phyloP scores from a whole-genome alignment of 2,113 vertebrate species.

The Amazona vittata region DNA sequence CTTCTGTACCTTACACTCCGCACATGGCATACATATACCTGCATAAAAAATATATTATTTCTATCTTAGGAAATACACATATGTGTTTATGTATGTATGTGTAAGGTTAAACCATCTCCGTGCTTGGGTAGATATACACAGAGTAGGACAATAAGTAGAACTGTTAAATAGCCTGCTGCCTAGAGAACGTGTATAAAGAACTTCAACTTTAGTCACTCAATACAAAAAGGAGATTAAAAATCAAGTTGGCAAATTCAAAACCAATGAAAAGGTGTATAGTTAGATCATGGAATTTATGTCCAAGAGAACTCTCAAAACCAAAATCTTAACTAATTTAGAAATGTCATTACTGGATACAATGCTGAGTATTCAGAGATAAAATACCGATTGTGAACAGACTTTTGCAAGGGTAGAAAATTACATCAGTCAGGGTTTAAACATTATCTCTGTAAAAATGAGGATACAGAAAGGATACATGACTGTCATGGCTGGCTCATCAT shows the following conservation, averaged over 20 bases:
- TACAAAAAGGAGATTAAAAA: neutral
- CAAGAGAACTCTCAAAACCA: neutral
- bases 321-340: neutral
- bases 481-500: accelerated
- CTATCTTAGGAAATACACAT: neutral
- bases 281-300: neutral
- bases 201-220: neutral
- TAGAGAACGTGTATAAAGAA: neutral
- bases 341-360: neutral
- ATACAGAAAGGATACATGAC: neutral
- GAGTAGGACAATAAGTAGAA: neutral
- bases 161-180: neutral
- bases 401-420: neutral
- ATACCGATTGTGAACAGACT: neutral
- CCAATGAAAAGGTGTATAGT: neutral
- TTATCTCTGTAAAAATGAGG: neutral
- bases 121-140: neutral
- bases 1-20: neutral
- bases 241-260: neutral
- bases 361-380: neutral
- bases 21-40: neutral
- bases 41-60: neutral
- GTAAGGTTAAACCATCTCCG: neutral
- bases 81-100: neutral
- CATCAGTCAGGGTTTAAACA: neutral